These are phyloP conservation scores for Volucella zonaria DNA, from an alignment of 2,888 invertebrate species.

Conservation along the genomic window DNA sequence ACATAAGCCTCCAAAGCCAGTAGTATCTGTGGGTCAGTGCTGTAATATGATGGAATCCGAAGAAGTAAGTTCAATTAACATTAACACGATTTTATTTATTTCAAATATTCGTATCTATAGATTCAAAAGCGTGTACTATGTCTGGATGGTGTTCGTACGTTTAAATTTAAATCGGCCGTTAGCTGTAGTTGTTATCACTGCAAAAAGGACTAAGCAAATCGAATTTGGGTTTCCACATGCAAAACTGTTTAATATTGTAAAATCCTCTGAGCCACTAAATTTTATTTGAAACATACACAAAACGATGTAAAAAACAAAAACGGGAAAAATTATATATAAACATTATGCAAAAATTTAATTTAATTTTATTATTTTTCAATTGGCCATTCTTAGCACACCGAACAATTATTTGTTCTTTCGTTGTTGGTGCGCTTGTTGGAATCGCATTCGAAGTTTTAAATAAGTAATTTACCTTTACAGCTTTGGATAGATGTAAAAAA, in stretches of 20 bases:
- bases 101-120: slow-evolving; percentile 81
- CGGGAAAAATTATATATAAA: slow-evolving; percentile 31
- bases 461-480: not conserved
- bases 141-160: slow-evolving; percentile 89
- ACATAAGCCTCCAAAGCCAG: slow-evolving; percentile 85
- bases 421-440: not conserved
- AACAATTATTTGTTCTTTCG: not conserved
- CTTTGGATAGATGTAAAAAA: no score
- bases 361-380: no score
- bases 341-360: slow-evolving; percentile 43
- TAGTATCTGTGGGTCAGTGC: slow-evolving; percentile 92
- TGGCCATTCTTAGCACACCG: no score
- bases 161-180: slow-evolving; percentile 92
- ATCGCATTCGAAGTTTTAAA: not conserved
- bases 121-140: slow-evolving; percentile 90
- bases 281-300: slow-evolving; percentile 23
- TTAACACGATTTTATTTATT: not conserved
- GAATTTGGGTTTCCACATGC: not conserved
- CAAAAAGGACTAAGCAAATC: slow-evolving; percentile 85
- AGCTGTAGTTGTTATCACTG: slow-evolving; percentile 93
- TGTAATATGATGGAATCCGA: slow-evolving; percentile 95
- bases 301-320: slow-evolving; percentile 9
- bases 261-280: slow-evolving; percentile 49
- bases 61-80: slow-evolving; percentile 84
- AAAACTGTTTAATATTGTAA: not conserved